A percentile compares a stretch with the other conserved stretches of the same genome.
These are phyloP conservation scores for Poeciliopsis infans DNA, from an alignment of 2,797 vertebrate species.

Conservation along the genomic window DNA sequence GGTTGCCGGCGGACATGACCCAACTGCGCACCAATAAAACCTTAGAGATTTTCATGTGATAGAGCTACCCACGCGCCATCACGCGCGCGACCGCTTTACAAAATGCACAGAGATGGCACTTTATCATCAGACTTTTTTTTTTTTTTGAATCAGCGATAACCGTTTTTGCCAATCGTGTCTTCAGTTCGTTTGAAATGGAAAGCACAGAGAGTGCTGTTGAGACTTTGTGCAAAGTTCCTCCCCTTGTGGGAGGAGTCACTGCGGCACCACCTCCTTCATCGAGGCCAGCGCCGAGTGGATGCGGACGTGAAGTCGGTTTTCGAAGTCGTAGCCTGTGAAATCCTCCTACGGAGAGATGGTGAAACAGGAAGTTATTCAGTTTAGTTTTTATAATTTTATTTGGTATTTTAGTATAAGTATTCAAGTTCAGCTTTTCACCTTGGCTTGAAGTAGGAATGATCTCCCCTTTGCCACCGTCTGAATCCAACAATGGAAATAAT, in stretches of 20 bases:
- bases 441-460: constrained; percentile 93
- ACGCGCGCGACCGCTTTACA: constrained; percentile 5
- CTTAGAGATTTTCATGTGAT: not conserved
- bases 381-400: not conserved
- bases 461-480: constrained; percentile 94
- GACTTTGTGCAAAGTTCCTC: constrained; percentile 33
- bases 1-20: constrained; percentile 14
- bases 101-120: constrained; percentile 40
- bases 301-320: constrained; percentile 97
- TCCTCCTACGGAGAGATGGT: constrained; percentile 85
- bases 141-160: constrained; percentile 17
- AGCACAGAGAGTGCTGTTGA: constrained; percentile 35
- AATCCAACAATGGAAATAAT: constrained; percentile 41
- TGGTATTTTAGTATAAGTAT: not conserved
- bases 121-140: constrained; percentile 24
- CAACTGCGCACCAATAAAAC: not conserved
- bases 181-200: constrained; percentile 35
- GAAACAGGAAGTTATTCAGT: not conserved
- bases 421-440: constrained; percentile 81
- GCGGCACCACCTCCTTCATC: constrained; percentile 92
- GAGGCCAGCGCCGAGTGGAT: constrained; percentile 90
- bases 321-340: constrained; percentile 96
- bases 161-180: constrained; percentile 25
- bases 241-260: constrained; percentile 79
- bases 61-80: constrained; percentile 3